Evolutionary conservation across 2,113 vertebrate genomes (phyloP).

Genomic region (Pangasianodon gigas): DNA sequence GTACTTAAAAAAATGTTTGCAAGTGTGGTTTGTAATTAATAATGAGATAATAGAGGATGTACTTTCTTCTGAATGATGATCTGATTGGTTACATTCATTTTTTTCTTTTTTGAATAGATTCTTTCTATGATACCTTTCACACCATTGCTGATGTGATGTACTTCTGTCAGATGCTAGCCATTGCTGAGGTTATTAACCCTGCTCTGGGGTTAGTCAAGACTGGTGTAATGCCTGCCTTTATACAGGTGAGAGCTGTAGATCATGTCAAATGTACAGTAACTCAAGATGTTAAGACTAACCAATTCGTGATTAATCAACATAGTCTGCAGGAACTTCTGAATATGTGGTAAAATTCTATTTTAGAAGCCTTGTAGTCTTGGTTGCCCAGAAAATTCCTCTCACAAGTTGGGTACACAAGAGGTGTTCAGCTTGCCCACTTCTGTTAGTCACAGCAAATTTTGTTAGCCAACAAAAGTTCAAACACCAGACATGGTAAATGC

Average conservation of each 20-base stretch:
- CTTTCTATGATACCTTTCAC: slow-evolving; percentile 91
- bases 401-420: not conserved
- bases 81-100: not conserved
- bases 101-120: slow-evolving; percentile 74
- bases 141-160: slow-evolving; percentile 89
- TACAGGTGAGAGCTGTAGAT: slow-evolving; percentile 76
- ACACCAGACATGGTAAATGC: not conserved
- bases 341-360: not conserved
- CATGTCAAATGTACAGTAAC: not conserved
- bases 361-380: not conserved
- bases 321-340: not conserved
- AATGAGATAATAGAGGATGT: not conserved
- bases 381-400: not conserved
- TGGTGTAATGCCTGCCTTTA: slow-evolving; percentile 77
- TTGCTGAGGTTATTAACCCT: slow-evolving; percentile 86
- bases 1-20: slow-evolving; percentile 10
- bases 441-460: not conserved
- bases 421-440: not conserved
- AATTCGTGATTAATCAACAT: not conserved
- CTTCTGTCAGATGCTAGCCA: slow-evolving; percentile 90
- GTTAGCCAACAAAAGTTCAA: not conserved
- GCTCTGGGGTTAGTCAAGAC: slow-evolving; percentile 83
- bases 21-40: not conserved
- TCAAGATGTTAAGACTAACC: not conserved
- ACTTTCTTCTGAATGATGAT: not conserved